phyloP scores from a whole-genome alignment of 2,113 vertebrate species.

The Aythya baeri region DNA sequence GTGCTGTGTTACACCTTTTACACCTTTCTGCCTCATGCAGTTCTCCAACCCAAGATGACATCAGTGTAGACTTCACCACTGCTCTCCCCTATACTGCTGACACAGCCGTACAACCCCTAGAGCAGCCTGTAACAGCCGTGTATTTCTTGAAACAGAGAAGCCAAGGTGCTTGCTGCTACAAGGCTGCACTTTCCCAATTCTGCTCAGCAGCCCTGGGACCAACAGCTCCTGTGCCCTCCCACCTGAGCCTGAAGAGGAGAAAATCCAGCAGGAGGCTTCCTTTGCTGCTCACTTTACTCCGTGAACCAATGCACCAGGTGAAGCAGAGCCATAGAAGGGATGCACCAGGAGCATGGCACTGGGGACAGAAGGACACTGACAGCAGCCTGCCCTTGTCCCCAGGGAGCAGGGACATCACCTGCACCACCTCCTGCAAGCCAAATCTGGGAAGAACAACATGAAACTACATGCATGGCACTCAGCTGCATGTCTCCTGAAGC shows the following conservation, averaged over 20 bases:
- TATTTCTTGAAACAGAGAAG: not conserved
- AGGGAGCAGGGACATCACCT: fast-evolving
- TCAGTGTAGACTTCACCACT: not conserved
- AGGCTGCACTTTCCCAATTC: not conserved
- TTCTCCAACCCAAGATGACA: not conserved
- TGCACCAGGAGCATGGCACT: fast-evolving
- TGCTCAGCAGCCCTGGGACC: not conserved
- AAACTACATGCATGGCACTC: not conserved
- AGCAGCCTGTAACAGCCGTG: not conserved
- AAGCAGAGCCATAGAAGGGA: not conserved
- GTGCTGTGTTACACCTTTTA: fast-evolving
- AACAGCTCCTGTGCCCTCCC: not conserved
- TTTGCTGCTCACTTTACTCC: not conserved
- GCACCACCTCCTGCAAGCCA: not conserved
- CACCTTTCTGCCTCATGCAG: not conserved
- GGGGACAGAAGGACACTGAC: not conserved
- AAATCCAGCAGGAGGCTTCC: not conserved
- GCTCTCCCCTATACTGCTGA: not conserved
- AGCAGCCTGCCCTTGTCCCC: not conserved
- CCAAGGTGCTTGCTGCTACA: no score
- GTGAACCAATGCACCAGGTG: not conserved
- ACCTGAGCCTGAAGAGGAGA: fast-evolving
- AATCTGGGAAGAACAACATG: not conserved
- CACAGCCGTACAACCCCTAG: no score
- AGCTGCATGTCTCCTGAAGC: not conserved